Evolutionary conservation across 2,113 vertebrate genomes (phyloP).

Genomic region (Campylomormyrus tamandua): DNA sequence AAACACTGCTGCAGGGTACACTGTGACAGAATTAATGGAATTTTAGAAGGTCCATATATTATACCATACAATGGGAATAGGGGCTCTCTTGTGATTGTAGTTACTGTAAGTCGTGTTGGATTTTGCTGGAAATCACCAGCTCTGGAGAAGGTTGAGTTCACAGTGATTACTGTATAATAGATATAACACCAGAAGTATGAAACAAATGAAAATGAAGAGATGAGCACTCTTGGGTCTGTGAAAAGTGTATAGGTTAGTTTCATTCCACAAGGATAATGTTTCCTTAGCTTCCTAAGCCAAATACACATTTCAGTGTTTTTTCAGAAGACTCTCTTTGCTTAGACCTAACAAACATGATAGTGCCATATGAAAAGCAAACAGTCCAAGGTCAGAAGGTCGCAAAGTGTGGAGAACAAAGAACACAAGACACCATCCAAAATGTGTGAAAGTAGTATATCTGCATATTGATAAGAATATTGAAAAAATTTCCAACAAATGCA

Average conservation of each 20-base stretch:
- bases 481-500: not conserved
- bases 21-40: not conserved
- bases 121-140: not conserved
- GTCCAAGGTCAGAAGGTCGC: not conserved
- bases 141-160: not conserved
- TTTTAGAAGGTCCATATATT: not conserved
- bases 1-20: not conserved
- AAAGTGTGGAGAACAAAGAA: not conserved
- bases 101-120: not conserved
- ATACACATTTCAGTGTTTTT: not conserved
- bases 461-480: not conserved
- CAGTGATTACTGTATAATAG: not conserved
- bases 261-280: not conserved
- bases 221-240: not conserved
- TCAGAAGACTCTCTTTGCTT: not conserved
- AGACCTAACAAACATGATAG: not conserved
- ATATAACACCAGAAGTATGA: not conserved
- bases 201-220: not conserved
- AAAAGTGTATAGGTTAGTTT: not conserved
- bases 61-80: not conserved
- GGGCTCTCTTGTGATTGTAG: not conserved
- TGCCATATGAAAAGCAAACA: not conserved
- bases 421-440: not conserved
- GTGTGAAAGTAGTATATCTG: not conserved
- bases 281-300: not conserved